These are phyloP conservation scores for Ischnura elegans DNA, from an alignment of 2,888 invertebrate genomes.

Conservation along the genomic window DNA sequence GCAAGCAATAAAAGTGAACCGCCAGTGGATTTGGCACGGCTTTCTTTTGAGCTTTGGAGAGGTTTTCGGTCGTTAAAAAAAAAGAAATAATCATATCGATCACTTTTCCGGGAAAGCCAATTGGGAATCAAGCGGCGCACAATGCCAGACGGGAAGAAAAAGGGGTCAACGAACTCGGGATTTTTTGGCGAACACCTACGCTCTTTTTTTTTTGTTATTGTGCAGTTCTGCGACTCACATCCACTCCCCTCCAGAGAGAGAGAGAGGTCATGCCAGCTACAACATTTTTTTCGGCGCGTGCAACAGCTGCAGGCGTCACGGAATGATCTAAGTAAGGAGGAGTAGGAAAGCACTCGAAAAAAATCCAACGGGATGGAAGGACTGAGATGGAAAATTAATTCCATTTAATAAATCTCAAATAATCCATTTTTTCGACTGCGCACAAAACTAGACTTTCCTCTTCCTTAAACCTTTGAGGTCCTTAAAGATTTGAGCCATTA, in stretches of 20 bases:
- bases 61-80: not conserved
- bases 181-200: not conserved
- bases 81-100: not conserved
- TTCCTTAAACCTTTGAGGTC: too few species aligned
- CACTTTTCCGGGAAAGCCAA: slow-evolving; percentile 5
- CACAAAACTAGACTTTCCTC: too few species aligned
- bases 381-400: too few species aligned
- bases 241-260: not conserved
- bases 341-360: too few species aligned
- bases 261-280: not conserved
- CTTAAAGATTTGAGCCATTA: too few species aligned
- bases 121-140: not conserved
- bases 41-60: not conserved
- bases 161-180: not conserved
- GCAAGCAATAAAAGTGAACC: slow-evolving; percentile 3
- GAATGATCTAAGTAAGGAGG: too few species aligned
- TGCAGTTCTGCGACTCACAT: not conserved
- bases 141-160: not conserved
- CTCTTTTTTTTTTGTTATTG: not conserved
- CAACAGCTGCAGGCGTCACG: not conserved
- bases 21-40: not conserved
- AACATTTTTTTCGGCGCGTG: not conserved
- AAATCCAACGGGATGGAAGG: too few species aligned
- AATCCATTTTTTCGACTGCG: too few species aligned
- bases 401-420: too few species aligned